Evolutionary conservation across 1,140 invertebrate genomes (phyloP).

Genomic region (Leptinotarsa defecta): DNA sequence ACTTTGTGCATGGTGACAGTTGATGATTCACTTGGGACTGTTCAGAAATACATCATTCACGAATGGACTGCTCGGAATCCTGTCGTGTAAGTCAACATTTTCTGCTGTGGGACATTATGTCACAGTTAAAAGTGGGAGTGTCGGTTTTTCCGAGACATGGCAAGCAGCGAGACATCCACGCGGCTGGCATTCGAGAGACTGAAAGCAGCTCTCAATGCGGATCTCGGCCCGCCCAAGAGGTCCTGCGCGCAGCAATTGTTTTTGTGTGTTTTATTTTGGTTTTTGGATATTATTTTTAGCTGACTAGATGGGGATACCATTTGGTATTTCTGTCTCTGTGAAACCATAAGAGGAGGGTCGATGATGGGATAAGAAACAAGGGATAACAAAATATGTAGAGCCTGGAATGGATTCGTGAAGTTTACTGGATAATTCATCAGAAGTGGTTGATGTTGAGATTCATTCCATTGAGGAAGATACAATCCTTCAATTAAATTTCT

Average conservation of each 20-base stretch:
- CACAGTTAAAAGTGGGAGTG: slow-evolving; percentile 24
- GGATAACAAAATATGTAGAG: no score
- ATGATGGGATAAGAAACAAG: no score
- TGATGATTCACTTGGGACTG: not conserved
- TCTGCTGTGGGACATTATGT: slow-evolving; percentile 13
- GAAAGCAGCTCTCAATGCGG: slow-evolving; percentile 25
- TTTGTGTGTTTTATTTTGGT: slow-evolving; percentile 8
- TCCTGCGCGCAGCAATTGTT: slow-evolving; percentile 22
- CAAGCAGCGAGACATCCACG: not conserved
- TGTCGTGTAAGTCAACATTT: not conserved
- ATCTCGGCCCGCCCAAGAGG: slow-evolving; percentile 11
- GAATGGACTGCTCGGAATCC: not conserved
- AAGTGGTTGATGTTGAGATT: no score
- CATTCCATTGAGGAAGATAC: no score
- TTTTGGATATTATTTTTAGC: not conserved
- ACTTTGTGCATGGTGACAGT: slow-evolving; percentile 39
- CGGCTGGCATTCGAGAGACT: slow-evolving; percentile 8
- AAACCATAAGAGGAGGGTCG: no score
- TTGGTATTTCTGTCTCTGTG: not conserved
- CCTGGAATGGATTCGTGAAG: no score
- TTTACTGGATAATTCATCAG: no score
- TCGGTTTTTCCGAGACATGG: slow-evolving; percentile 3
- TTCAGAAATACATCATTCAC: not conserved
- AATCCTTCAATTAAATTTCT: no score
- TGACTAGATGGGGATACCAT: not conserved